These are phyloP conservation scores for Xylota segnis DNA, from an alignment of 2,888 invertebrate genomes.

Conservation along the genomic window DNA sequence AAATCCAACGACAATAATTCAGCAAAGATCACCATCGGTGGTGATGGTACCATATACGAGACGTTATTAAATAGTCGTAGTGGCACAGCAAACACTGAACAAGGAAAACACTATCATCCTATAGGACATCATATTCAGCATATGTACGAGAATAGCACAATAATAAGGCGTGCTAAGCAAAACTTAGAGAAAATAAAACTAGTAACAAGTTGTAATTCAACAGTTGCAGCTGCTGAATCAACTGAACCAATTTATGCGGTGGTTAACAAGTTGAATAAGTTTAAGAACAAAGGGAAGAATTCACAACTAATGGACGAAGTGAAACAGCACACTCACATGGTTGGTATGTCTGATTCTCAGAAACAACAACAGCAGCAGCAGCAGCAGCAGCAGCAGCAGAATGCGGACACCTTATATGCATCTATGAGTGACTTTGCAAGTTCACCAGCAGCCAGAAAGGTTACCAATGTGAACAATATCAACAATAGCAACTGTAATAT, in stretches of 20 bases:
- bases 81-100: constrained; percentile 50
- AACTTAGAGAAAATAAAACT: constrained; percentile 72
- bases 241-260: constrained; percentile 84
- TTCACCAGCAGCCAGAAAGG: constrained; percentile 77
- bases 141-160: constrained; percentile 82
- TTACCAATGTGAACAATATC: constrained; percentile 69
- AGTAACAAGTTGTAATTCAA: constrained; percentile 54
- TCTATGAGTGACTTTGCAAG: constrained; percentile 78
- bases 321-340: constrained; percentile 57
- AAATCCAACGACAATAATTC: constrained; percentile 80
- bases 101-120: constrained; percentile 64
- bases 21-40: constrained; percentile 51
- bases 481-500: constrained; percentile 67
- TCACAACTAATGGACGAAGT: constrained; percentile 75
- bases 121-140: constrained; percentile 78
- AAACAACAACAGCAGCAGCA: constrained; percentile 76
- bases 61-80: constrained; percentile 77
- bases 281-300: constrained; percentile 83
- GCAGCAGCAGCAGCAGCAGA: constrained; percentile 78
- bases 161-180: constrained; percentile 79
- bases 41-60: constrained; percentile 73
- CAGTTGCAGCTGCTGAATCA: constrained; percentile 62
- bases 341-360: constrained; percentile 53
- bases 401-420: constrained; percentile 56
- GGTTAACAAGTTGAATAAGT: constrained; percentile 84